Evolutionary conservation across 2,113 vertebrate species (phyloP), one percentile per base, ranked within the genome.

Genomic region (Oxygymnocypris stewartii): DNA sequence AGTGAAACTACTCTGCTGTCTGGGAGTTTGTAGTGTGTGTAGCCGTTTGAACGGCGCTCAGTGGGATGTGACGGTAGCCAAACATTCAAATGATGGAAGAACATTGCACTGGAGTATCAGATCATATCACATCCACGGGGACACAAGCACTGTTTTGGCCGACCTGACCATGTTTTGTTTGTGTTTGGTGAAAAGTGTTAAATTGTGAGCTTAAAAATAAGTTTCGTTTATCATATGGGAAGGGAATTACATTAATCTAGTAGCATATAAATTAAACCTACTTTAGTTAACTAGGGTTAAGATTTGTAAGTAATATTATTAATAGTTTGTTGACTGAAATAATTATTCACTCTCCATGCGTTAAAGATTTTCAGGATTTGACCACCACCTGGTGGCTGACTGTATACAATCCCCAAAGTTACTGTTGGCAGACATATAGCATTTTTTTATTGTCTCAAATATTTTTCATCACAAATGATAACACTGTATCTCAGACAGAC

Each of bases 21-120:
- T 18, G 85, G 82, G 37, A 84, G 86, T 79, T 74, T 59, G 82
- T n/a, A 74, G 65, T 16, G 82, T 82, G 47, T 80, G 80, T 75
- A 51, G 84, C 84, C 84, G 86, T 85, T 73, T 86, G 85, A 87
- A 82, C 71, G 61, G 83, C 83, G 25, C n/a, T 71, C 37, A 37
- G 25, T 57, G 28, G 81, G 31, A 84, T 76, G 63, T 49, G 63
- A 84, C 82, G 14, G 69, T 31, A 71, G 51, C 16, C 51, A 6
- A 54, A 73, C 47, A 73, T 84, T 84, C 69, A 74, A 49, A 59
- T 25, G 44, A 83, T 54, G 49, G 14, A 69, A 74, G 82, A 74
- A 84, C 54, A 84, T 4, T 40, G 42, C 49, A 37, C 80, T 37
- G 63, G 20, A n/a, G 31, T 25, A 40, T 37, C 28, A 37, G 49